Evolutionary conservation across 64 coral and sea anemone species (phyloP), one percentile per base, ranked within the genome.

Genomic region (Trachythela sp.): DNA sequence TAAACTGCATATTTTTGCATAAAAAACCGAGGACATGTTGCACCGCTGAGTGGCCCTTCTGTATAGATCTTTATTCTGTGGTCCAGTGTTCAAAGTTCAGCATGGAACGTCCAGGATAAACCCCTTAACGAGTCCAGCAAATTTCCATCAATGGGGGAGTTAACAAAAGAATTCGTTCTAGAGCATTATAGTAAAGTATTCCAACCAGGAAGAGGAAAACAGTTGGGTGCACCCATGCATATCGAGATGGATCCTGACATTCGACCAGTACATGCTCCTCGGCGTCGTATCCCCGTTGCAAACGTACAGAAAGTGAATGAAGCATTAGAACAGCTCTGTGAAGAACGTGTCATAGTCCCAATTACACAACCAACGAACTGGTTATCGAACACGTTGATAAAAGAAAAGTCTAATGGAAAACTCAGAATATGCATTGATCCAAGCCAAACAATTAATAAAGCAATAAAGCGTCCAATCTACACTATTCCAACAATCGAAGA

Each of bases 351-450:
- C 30, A 77, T 77, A 77, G 71, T n/a, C 2, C 71, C 71, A 35
- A n/a, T 77, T 13, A 77, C 36, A 77, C 71, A 77, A 26, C 71
- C 71, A 38, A 77, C 71, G 13, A 18, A 77, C 26, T 77, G 31
- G 71, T 77, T 77, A 38, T 77, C 71, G 26, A 77, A 77, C 17
- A 77, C 2, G 71, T 35, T 77, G 26, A 26, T 38, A 38, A 77
- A 77, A 38, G 31, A 77, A 77, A 38, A 77, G 30, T 20, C 54
- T n/a, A 77, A 77, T 4, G 71, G 71, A 6, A 77, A 77, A 77
- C 71, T 77, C 24, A 6, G 71, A 26, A 77, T 77, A 77, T 77
- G 71, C 71, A 77, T 77, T 77, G 71, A 77, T 77, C 71, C 71
- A 77, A 77, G 71, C 29, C 71, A 77, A 77, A 77, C 71, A 77